These are phyloP conservation scores for Rhodeus uyekii DNA, from an alignment of 2,797 vertebrate species.

Conservation along the genomic window DNA sequence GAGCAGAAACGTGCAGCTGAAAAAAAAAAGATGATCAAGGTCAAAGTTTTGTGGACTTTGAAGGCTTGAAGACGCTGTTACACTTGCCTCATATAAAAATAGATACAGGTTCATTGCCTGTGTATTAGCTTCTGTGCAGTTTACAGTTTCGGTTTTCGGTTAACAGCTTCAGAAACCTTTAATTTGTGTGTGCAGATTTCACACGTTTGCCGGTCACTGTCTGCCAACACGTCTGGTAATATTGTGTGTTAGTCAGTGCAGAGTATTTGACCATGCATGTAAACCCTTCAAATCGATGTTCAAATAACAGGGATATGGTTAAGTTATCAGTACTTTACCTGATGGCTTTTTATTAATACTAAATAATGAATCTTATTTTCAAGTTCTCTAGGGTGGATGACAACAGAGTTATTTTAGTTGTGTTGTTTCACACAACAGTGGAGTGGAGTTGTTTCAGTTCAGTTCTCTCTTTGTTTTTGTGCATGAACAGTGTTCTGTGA, in stretches of 20 bases:
- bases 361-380: conserved; percentile 15
- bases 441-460: conserved; percentile 7
- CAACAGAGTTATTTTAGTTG: background rate
- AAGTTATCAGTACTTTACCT: background rate
- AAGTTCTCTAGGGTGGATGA: background rate
- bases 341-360: background rate
- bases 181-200: background rate
- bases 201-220: background rate
- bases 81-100: background rate
- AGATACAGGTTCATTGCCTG: background rate
- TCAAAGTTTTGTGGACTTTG: conserved; percentile 22
- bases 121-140: conserved; percentile 8
- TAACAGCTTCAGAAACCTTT: background rate
- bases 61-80: conserved; percentile 2
- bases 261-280: background rate
- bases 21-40: background rate
- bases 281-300: background rate
- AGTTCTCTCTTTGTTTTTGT: conserved; percentile 1
- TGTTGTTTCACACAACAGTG: background rate
- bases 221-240: background rate
- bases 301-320: background rate
- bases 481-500: background rate
- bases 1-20: background rate
- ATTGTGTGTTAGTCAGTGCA: background rate
- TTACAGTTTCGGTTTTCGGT: background rate